Conservation (phyloP, 2,113 vertebrate genomes). For the Sceloporus tristichus region DNA sequence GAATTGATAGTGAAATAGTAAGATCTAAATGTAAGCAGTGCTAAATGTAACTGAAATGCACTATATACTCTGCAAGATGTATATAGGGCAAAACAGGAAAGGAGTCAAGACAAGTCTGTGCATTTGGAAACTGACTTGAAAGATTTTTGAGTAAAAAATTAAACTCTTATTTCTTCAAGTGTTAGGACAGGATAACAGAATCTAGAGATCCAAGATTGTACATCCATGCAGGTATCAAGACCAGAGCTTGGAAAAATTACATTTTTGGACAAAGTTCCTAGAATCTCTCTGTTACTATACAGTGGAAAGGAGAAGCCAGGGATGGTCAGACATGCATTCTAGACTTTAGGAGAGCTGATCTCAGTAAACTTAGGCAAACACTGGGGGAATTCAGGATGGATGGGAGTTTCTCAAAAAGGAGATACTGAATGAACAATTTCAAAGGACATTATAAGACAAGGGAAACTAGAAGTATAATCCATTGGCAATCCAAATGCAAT, state of each 20-base stretch:
- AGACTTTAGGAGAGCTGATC: too few species aligned
- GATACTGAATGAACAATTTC: too few species aligned
- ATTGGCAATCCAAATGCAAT: too few species aligned
- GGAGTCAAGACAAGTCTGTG: not conserved
- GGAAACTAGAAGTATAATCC: too few species aligned
- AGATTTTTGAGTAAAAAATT: not conserved
- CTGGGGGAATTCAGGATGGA: too few species aligned
- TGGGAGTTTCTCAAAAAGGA: too few species aligned
- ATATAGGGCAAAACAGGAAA: not conserved
- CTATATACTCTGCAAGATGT: conserved; percentile 37
- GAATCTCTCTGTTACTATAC: not conserved
- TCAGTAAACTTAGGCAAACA: too few species aligned
- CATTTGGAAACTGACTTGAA: not conserved
- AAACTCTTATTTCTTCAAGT: not conserved
- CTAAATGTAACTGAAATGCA: conserved; percentile 76
- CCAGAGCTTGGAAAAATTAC: not conserved
- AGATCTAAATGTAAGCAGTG: conserved; percentile 77
- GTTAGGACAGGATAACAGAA: not conserved
- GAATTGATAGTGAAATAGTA: conserved; percentile 74
- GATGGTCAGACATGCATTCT: too few species aligned
- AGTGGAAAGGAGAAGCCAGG: too few species aligned
- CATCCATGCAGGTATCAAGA: not conserved
- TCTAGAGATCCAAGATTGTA: not conserved
- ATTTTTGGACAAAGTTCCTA: not conserved
- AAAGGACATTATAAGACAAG: too few species aligned